Evolutionary conservation across 2,113 vertebrate genomes (phyloP).

Genomic region (Burhinus bistriatus): DNA sequence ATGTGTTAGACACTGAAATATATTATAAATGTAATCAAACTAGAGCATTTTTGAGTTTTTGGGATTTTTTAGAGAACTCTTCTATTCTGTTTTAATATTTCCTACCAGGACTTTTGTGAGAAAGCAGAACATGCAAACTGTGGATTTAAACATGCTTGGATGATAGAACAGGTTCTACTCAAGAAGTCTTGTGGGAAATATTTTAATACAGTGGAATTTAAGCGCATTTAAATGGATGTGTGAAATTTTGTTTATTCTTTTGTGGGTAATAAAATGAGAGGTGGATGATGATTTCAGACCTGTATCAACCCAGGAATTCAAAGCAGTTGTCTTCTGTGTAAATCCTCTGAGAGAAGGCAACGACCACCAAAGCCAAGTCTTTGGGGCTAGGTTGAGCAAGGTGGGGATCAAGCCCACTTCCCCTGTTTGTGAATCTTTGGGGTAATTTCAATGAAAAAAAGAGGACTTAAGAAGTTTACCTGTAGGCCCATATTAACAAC

Average conservation of each 20-base stretch:
- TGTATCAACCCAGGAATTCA: neutral
- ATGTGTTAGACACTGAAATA: neutral
- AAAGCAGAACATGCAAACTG: neutral
- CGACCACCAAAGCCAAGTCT: neutral
- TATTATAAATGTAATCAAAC: neutral
- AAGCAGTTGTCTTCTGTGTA: neutral
- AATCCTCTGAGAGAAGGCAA: neutral
- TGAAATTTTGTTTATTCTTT: neutral
- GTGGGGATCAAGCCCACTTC: neutral
- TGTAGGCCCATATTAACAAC: neutral
- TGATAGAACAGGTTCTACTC: neutral
- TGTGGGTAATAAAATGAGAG: neutral
- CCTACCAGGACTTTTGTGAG: neutral
- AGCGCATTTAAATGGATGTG: neutral
- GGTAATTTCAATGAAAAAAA: neutral
- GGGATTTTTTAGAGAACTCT: neutral
- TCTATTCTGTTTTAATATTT: neutral
- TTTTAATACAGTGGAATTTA: neutral
- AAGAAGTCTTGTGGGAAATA: neutral
- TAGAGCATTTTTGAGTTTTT: neutral
- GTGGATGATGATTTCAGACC: neutral
- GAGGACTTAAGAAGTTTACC: neutral
- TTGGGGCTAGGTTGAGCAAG: neutral
- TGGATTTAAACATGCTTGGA: neutral
- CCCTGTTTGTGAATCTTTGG: neutral